Percentiles rank a stretch among this genome's conserved stretches.
Evolutionary conservation across 2,888 invertebrate species (phyloP).

Genomic region (Chymomyza procnemis): DNA sequence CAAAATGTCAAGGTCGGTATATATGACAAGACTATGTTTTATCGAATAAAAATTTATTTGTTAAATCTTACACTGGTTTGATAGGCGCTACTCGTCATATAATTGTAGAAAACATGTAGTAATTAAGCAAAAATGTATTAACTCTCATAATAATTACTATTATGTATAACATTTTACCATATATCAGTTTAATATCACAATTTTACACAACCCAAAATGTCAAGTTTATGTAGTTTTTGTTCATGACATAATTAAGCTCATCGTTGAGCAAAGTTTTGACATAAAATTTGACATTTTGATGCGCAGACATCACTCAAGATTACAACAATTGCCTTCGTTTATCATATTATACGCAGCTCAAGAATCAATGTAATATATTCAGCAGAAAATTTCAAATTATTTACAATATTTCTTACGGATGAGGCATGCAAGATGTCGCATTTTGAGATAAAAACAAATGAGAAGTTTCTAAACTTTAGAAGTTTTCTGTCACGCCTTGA

Average conservation of each 20-base stretch:
- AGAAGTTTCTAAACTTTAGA: background rate
- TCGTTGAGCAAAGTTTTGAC: background rate
- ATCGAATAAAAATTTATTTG: too few species aligned
- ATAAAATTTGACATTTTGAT: background rate
- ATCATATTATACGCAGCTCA: slow-evolving; percentile 12
- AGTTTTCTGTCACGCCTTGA: background rate
- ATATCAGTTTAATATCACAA: too few species aligned
- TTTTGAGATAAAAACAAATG: background rate
- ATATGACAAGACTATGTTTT: too few species aligned
- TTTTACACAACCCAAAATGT: background rate
- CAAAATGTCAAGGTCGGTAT: too few species aligned
- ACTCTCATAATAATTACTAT: too few species aligned
- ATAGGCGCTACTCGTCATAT: too few species aligned
- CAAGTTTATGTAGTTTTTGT: background rate
- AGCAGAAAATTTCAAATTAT: slow-evolving; percentile 56
- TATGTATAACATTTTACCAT: too few species aligned
- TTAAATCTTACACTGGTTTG: too few species aligned
- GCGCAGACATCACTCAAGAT: background rate
- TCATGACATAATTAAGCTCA: background rate
- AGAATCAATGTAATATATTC: slow-evolving; percentile 53
- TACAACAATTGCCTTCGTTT: background rate
- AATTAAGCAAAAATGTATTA: too few species aligned
- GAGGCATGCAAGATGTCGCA: background rate
- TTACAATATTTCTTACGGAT: background rate
- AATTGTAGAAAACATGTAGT: too few species aligned